Evolutionary conservation across 2,113 vertebrate genomes (phyloP).

Genomic region (Peromyscus californicus): DNA sequence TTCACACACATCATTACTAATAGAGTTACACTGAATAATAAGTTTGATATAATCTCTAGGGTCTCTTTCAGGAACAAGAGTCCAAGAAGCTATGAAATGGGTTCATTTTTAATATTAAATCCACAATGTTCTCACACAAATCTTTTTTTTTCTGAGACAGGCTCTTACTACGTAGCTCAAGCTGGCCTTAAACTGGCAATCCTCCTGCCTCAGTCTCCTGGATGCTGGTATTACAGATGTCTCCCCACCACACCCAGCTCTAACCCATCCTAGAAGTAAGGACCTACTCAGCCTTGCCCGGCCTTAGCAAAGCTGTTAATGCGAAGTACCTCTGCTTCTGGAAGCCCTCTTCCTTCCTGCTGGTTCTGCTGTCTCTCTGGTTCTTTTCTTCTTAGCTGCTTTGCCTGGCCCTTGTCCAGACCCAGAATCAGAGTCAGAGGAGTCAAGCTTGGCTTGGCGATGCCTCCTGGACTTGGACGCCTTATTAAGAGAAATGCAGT

Average conservation of each 20-base stretch:
- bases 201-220: not conserved
- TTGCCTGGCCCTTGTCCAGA: conserved; percentile 28
- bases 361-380: conserved; percentile 45
- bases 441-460: conserved; percentile 90
- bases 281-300: not conserved
- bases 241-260: not conserved
- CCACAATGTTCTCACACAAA: conserved; percentile 18
- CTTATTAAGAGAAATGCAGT: conserved; percentile 86
- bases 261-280: not conserved
- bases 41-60: not conserved
- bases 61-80: conserved; percentile 34
- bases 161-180: not conserved
- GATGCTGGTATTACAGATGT: not conserved
- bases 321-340: conserved; percentile 83
- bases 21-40: not conserved
- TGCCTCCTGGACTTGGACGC: conserved; percentile 93
- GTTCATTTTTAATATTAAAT: conserved; percentile 47
- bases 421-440: conserved; percentile 73
- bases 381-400: conserved; percentile 69
- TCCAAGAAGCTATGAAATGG: conserved; percentile 38
- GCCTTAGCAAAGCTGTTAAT: not conserved
- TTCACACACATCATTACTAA: conserved; percentile 53
- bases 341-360: conserved; percentile 70
- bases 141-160: not conserved
- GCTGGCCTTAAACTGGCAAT: not conserved